Percentiles rank a stretch among this genome's conserved stretches.
These are phyloP conservation scores for Puma concolor DNA, from an alignment of 2,113 vertebrate species.

Conservation along the genomic window DNA sequence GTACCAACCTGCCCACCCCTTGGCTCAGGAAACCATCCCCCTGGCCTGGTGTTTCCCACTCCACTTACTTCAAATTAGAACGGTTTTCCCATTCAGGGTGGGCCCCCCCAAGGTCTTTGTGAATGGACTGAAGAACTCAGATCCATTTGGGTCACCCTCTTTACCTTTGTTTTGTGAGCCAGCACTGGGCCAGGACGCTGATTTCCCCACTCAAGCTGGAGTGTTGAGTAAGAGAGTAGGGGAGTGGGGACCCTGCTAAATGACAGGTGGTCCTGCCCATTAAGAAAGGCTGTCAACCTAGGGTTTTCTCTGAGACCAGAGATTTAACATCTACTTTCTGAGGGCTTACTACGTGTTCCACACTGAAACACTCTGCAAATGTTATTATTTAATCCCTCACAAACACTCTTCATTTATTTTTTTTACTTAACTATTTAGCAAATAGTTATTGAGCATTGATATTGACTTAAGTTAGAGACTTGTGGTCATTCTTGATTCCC, in stretches of 20 bases:
- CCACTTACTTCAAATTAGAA: not conserved
- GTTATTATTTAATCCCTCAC: not conserved
- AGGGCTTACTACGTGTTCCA: not conserved
- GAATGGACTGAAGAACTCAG: not conserved
- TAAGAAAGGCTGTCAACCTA: not conserved
- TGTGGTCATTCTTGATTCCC: not conserved
- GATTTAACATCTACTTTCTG: not conserved
- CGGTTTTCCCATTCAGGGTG: not conserved
- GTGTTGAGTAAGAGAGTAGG: not conserved
- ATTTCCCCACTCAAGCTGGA: not conserved
- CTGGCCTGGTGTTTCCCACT: not conserved
- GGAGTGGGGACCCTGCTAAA: not conserved
- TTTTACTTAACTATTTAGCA: not conserved
- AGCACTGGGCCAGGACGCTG: not conserved
- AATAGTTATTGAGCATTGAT: not conserved
- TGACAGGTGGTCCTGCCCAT: not conserved
- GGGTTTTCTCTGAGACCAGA: conserved; percentile 6
- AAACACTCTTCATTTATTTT: not conserved
- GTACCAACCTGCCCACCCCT: not conserved
- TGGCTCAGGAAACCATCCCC: not conserved
- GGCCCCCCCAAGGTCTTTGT: not conserved
- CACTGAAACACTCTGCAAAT: not conserved
- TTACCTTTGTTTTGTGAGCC: not conserved
- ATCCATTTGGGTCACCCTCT: not conserved
- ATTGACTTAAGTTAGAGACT: not conserved